Evolutionary conservation across 2,797 vertebrate genomes (phyloP).

Genomic region (Lagocephalus sceleratus): DNA sequence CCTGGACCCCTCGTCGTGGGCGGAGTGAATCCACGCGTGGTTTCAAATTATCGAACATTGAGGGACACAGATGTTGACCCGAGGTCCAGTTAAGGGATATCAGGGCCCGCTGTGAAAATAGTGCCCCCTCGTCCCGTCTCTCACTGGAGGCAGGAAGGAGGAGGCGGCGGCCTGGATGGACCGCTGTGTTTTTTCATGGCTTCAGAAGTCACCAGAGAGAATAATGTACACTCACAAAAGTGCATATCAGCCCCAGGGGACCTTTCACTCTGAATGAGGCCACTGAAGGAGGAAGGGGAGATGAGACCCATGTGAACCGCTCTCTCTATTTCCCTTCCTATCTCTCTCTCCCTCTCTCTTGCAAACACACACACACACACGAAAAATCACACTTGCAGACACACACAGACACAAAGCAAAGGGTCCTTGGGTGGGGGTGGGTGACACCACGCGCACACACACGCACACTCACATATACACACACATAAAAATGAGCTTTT

Average conservation of each 20-base stretch:
- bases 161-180: conserved; percentile 11
- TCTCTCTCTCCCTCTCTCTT: too few relatives aligned
- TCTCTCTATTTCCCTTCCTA: not conserved
- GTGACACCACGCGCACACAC: conserved; percentile 5
- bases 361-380: conserved; percentile 14
- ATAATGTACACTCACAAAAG: conserved; percentile 47
- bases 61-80: too few relatives aligned
- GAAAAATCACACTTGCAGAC: conserved; percentile 15
- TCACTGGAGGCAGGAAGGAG: conserved; percentile 34
- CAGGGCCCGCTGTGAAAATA: not conserved
- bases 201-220: conserved; percentile 58
- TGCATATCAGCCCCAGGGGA: conserved; percentile 51
- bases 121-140: conserved; percentile 20
- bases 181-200: conserved; percentile 33
- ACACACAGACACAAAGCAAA: not conserved
- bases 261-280: conserved; percentile 51
- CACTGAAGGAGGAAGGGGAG: conserved; percentile 14
- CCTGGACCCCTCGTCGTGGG: too few relatives aligned
- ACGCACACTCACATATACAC: conserved; percentile 4
- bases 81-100: too few relatives aligned
- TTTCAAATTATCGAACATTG: too few relatives aligned
- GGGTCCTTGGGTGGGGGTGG: conserved; percentile 4
- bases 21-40: too few relatives aligned
- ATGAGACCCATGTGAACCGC: conserved; percentile 43
- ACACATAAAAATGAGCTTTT: conserved; percentile 4